Conservation (phyloP, 2,113 vertebrate genomes). For the Platichthys flesus region DNA sequence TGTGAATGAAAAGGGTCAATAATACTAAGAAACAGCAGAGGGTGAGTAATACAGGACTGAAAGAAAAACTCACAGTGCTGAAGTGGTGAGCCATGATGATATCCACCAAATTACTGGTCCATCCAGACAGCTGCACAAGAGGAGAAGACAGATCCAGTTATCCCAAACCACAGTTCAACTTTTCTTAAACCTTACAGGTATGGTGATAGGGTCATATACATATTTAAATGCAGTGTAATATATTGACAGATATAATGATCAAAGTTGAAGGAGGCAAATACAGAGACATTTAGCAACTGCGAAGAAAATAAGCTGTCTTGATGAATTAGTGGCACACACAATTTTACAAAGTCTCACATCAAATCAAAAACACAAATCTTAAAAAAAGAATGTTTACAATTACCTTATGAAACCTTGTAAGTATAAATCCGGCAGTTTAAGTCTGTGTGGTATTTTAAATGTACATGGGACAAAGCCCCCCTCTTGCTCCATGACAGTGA, state of each 20-base stretch:
- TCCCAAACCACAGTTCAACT: not conserved
- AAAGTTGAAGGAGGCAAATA: not conserved
- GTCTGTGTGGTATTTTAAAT: not conserved
- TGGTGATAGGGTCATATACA: not conserved
- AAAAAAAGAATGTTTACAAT: not conserved
- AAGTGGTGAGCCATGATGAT: constrained; percentile 95
- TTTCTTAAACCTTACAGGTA: not conserved
- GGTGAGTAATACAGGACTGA: not conserved
- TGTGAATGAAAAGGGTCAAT: constrained; percentile 22
- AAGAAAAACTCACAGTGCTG: constrained; percentile 88
- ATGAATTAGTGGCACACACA: not conserved
- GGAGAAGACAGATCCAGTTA: constrained; percentile 3
- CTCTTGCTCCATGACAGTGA: not conserved
- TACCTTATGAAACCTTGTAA: not conserved
- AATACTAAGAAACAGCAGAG: not conserved
- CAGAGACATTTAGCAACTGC: not conserved
- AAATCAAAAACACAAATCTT: not conserved
- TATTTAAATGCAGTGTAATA: not conserved
- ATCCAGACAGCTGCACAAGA: constrained; percentile 88
- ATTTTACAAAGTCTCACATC: not conserved
- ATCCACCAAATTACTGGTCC: constrained; percentile 96
- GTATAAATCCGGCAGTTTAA: not conserved
- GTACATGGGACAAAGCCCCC: not conserved
- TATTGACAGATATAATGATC: not conserved
- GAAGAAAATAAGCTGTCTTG: not conserved